Evolutionary conservation across 2,113 vertebrate species (phyloP).

Genomic region (Pteropus alecto): DNA sequence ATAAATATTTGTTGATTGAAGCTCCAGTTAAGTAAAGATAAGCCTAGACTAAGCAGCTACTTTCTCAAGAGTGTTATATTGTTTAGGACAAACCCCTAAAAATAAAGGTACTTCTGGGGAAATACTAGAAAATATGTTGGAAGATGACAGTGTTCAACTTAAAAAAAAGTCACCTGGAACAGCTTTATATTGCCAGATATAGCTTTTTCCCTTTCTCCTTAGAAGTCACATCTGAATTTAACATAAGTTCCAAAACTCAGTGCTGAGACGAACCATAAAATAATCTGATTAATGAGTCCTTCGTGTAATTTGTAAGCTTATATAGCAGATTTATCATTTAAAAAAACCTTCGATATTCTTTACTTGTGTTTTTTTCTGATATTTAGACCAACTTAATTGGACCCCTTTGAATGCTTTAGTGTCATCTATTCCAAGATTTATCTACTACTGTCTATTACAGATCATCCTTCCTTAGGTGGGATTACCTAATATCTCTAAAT

Average conservation of each 20-base stretch:
- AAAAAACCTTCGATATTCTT: background rate
- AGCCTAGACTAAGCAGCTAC: background rate
- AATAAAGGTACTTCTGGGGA: background rate
- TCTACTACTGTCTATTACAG: background rate
- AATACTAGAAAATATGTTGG: background rate
- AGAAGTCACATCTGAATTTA: background rate
- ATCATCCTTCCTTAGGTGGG: background rate
- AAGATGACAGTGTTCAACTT: conserved; percentile 1
- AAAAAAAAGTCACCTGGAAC: background rate
- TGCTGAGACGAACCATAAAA: background rate
- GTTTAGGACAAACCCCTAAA: conserved; percentile 16
- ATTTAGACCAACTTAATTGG: background rate
- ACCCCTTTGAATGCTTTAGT: background rate
- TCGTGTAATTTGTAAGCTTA: background rate
- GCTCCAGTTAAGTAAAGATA: background rate
- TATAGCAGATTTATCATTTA: background rate
- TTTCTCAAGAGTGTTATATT: conserved; percentile 16
- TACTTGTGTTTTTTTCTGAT: background rate
- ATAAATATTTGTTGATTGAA: background rate
- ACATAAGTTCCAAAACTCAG: background rate
- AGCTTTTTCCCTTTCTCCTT: background rate
- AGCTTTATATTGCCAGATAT: background rate
- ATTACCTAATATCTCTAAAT: background rate
- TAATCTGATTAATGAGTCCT: background rate
- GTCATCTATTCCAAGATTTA: background rate